phyloP scores from a whole-genome alignment of 2,797 vertebrate genomes.

The Australoheros facetus region DNA sequence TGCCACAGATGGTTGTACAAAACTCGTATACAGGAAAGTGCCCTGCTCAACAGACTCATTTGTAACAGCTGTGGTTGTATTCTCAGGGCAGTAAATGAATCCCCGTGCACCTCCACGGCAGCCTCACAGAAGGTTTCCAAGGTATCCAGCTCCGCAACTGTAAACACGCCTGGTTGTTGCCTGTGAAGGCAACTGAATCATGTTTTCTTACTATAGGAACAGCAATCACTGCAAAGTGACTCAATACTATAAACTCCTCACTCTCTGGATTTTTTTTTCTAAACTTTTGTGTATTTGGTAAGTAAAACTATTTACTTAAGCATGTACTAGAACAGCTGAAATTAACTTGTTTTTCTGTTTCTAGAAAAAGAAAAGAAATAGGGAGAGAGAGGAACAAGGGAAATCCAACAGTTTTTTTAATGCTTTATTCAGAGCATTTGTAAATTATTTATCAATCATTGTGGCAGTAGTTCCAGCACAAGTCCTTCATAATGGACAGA shows the following conservation, averaged over 20 bases:
- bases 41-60: conserved; percentile 31
- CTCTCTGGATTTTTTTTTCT: fast-evolving
- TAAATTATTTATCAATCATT: background rate
- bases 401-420: background rate
- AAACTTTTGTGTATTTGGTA: background rate
- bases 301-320: background rate
- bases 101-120: conserved; percentile 40
- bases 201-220: conserved; percentile 4
- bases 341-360: background rate
- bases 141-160: conserved; percentile 39
- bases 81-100: conserved; percentile 59
- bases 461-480: background rate
- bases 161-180: conserved; percentile 38
- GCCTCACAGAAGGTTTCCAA: conserved; percentile 32
- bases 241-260: background rate
- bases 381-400: background rate
- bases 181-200: conserved; percentile 20
- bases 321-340: background rate
- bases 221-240: background rate
- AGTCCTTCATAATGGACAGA: background rate
- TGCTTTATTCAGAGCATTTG: background rate
- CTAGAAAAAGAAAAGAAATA: background rate
- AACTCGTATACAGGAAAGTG: conserved; percentile 29
- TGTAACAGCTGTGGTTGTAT: conserved; percentile 54
- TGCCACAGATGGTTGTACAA: conserved; percentile 11